A percentile compares a stretch with the other conserved stretches of the same genome.
Evolutionary conservation across 30 jellyfish, hydroid and myxozoan species (phyloP).

Genomic region (Aurelia aurita complex sp. Pacific): DNA sequence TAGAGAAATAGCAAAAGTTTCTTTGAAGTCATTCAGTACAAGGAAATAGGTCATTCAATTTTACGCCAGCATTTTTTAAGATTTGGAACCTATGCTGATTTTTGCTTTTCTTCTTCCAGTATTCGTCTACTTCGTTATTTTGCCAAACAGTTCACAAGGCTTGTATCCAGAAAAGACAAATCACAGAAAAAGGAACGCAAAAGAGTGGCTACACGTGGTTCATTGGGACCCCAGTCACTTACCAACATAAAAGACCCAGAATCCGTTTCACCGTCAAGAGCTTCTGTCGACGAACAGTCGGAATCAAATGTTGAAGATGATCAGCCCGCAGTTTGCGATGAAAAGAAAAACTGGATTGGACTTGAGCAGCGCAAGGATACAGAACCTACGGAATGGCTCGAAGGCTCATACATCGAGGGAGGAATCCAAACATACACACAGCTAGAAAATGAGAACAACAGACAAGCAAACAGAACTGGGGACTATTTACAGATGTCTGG

Average conservation of each 20-base stretch:
- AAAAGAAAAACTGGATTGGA: constrained; percentile 51
- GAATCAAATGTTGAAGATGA: not conserved
- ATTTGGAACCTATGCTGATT: no score
- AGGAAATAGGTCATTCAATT: no score
- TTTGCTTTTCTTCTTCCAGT: no score
- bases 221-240: not conserved
- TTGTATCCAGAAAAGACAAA: no score
- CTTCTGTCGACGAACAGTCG: constrained; percentile 13
- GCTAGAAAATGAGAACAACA: constrained; percentile 28
- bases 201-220: not conserved
- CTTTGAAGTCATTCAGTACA: no score
- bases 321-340: constrained; percentile 51
- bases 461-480: constrained; percentile 5
- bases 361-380: constrained; percentile 47
- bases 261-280: constrained; percentile 45
- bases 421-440: constrained; percentile 47
- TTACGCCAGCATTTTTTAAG: no score
- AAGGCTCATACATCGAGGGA: constrained; percentile 53
- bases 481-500: constrained; percentile 25
- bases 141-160: no score
- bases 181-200: not conserved
- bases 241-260: constrained; percentile 62
- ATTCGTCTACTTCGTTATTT: no score
- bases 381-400: constrained; percentile 56
- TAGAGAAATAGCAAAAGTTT: no score